Conservation (phyloP, 2,888 invertebrate species). For the Tinea semifulvella region DNA sequence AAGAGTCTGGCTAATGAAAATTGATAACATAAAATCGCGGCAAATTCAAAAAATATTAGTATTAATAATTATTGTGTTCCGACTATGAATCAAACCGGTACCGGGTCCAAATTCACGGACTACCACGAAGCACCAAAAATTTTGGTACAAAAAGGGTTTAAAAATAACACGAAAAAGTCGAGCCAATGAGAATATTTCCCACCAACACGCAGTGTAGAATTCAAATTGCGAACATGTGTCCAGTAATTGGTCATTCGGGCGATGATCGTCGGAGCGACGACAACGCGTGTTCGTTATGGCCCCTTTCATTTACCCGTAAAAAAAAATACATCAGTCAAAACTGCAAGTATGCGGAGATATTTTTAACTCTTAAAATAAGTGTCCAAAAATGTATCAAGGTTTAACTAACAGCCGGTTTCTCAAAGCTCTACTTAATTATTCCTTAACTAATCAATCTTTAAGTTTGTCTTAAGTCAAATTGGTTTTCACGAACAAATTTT, state of each 20-base stretch:
- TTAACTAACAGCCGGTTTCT: too few relatives aligned
- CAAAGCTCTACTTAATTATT: too few relatives aligned
- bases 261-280: not conserved
- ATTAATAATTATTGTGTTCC: too few relatives aligned
- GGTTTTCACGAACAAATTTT: too few relatives aligned
- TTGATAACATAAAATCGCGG: too few relatives aligned
- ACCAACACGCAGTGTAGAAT: constrained; percentile 11
- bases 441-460: not conserved
- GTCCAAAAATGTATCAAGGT: not conserved
- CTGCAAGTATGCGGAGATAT: too few relatives aligned
- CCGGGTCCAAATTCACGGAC: not conserved
- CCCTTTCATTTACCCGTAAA: not conserved
- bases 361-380: not conserved
- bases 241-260: constrained; percentile 20
- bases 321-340: not conserved
- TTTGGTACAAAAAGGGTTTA: too few relatives aligned
- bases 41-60: too few relatives aligned
- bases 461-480: too few relatives aligned
- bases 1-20: too few relatives aligned
- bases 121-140: too few relatives aligned
- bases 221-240: constrained; percentile 16
- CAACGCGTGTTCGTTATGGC: constrained; percentile 1
- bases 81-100: too few relatives aligned
- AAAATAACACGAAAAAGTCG: constrained; percentile 1
- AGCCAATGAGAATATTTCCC: constrained; percentile 17